Evolutionary conservation across 2,888 invertebrate species (phyloP), one percentile per base, ranked within the genome.

Genomic region (Agrypnus murinus): DNA sequence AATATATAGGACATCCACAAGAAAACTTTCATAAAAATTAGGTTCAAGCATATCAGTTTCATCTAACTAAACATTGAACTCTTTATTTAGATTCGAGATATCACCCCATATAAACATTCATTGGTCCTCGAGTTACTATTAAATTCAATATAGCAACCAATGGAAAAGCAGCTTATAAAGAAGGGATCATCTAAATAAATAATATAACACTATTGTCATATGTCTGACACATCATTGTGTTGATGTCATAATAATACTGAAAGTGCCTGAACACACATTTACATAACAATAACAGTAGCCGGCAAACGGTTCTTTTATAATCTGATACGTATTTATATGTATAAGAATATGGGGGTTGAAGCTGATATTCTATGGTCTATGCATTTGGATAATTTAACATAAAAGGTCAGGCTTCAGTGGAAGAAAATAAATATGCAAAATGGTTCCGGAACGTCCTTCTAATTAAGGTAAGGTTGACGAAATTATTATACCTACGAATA

Each of bases 111-210:
- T 36, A 62, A 36, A 46, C 50, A 43, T 43, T 57, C 53, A 74
- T 74, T 74, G 74, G 74, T 55, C 34, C 60, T 65, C 36, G 59
- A 68, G 59, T 46, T 65, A 46, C 62, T 34, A 63, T 55, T 34
- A 53, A 53, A 38, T 38, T 32, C 40, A 45, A 46, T 62, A 12
- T 40, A 17, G 45, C 64, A 60, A 43, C 74, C 74, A 74, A 74
- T 74, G 65, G 67, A 43, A 74, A 40, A 45, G 58, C 40, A 60
- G 59, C n/a, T 17, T 46, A 32, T 40, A 34, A 53, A 43, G 40
- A 55, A 69, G 67, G 74, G 73, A 63, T 66, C 63, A 65, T 74
- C 69, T 74, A 69, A 73, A 69, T 73, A 73, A 73, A 72, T 74
- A 74, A 71, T 71, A 62, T 38, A 69, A 69, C 65, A 68, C 71